Percentiles rank a stretch among this genome's conserved stretches.
These are phyloP conservation scores for Dascyllus trimaculatus DNA, from an alignment of 2,113 vertebrate species.

Conservation along the genomic window DNA sequence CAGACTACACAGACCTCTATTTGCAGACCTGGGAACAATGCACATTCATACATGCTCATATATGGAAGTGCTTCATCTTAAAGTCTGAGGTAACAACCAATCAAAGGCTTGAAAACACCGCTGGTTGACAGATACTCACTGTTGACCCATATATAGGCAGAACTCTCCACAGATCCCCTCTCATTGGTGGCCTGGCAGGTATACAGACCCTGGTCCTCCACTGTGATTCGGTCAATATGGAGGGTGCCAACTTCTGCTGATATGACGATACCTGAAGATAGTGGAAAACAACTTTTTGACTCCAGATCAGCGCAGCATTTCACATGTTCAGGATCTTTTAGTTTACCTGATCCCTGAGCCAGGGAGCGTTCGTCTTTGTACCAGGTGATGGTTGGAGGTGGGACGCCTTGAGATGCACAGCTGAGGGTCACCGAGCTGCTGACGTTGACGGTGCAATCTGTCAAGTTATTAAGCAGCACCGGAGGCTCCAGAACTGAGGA, in stretches of 20 bases:
- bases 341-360: constrained; percentile 91
- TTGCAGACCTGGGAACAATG: constrained; percentile 64
- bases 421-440: constrained; percentile 90
- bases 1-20: constrained; percentile 30
- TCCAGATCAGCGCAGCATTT: background rate
- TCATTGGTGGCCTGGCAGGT: constrained; percentile 91
- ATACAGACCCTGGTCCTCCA: constrained; percentile 93
- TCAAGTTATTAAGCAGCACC: constrained; percentile 87
- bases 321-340: rapidly evolving
- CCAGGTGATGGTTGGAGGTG: constrained; percentile 91
- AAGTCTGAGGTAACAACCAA: constrained; percentile 22
- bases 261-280: constrained; percentile 89
- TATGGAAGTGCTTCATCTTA: constrained; percentile 32
- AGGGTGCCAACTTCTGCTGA: constrained; percentile 88
- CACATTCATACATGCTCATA: constrained; percentile 43
- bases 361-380: constrained; percentile 91
- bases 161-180: constrained; percentile 89
- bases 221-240: constrained; percentile 92
- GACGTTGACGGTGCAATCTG: constrained; percentile 87
- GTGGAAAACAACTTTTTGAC: background rate
- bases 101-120: constrained; percentile 3
- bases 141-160: constrained; percentile 91
- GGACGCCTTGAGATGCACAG: constrained; percentile 88
- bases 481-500: constrained; percentile 90
- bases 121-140: constrained; percentile 78